These are phyloP conservation scores for Cepaea hortensis DNA, from an alignment of 2,888 invertebrate genomes.

Conservation along the genomic window DNA sequence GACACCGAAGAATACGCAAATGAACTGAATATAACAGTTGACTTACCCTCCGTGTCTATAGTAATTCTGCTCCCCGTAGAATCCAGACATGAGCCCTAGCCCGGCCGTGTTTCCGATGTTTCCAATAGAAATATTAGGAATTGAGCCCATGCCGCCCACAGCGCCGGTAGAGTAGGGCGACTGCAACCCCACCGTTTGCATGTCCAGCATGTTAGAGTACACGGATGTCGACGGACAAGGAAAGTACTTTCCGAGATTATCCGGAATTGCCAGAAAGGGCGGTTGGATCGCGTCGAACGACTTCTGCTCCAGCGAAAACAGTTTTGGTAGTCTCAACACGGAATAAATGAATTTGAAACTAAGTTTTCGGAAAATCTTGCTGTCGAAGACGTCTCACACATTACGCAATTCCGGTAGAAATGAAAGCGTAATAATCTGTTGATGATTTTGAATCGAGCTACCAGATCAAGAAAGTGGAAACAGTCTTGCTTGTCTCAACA, in stretches of 20 bases:
- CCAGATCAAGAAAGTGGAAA: too few species aligned
- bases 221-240: neutral
- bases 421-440: too few species aligned
- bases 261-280: neutral
- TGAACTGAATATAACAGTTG: neutral
- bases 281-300: neutral
- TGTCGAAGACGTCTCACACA: too few species aligned
- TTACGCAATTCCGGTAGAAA: too few species aligned
- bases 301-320: too few species aligned
- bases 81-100: slow-evolving; percentile 42
- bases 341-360: too few species aligned
- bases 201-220: slow-evolving; percentile 56
- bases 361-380: too few species aligned
- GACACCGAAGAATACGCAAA: neutral
- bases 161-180: slow-evolving; percentile 64
- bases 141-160: slow-evolving; percentile 55
- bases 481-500: too few species aligned
- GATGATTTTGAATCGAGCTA: too few species aligned
- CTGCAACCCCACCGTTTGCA: slow-evolving; percentile 71
- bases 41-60: slow-evolving; percentile 48
- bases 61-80: slow-evolving; percentile 46
- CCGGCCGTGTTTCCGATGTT: slow-evolving; percentile 41
- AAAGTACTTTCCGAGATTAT: neutral
- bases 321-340: too few species aligned
- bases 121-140: slow-evolving; percentile 41